Evolutionary conservation across 1,140 invertebrate species (phyloP).

Genomic region (Megalonaias nervosa): DNA sequence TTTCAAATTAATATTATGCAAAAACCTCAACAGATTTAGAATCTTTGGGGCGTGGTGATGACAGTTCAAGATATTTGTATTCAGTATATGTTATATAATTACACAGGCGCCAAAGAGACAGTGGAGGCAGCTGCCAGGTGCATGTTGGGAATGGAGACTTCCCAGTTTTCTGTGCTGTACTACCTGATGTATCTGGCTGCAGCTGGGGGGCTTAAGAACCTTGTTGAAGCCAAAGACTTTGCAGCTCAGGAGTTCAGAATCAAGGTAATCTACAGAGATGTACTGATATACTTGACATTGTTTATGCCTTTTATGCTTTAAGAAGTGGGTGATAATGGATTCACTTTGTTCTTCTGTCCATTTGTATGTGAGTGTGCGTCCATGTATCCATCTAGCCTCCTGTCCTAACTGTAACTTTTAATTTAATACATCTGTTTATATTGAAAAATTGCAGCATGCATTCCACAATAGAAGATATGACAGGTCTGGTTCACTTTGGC

Average conservation of each 20-base stretch:
- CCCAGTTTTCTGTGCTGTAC: slow-evolving; percentile 70
- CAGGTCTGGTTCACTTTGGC: no score
- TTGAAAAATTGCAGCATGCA: no score
- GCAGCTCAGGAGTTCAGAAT: slow-evolving; percentile 70
- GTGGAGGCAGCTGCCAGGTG: slow-evolving; percentile 52
- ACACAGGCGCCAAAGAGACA: slow-evolving; percentile 58
- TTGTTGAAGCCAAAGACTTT: slow-evolving; percentile 64
- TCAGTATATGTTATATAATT: not conserved
- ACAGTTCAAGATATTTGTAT: no score
- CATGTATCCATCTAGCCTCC: no score
- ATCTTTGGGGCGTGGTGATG: no score
- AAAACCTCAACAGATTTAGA: no score
- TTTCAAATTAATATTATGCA: no score
- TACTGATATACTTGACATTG: not conserved
- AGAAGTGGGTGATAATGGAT: not conserved
- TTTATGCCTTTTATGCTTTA: not conserved
- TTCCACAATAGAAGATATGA: no score
- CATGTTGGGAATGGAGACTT: slow-evolving; percentile 66
- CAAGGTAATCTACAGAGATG: slow-evolving; percentile 48
- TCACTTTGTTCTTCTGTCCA: no score
- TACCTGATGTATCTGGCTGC: slow-evolving; percentile 68
- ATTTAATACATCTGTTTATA: no score
- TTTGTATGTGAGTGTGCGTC: no score
- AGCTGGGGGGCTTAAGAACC: slow-evolving; percentile 63
- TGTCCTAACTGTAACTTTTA: no score